phyloP scores from a whole-genome alignment of 2,888 invertebrate genomes.

The Callimorpha dominula region DNA sequence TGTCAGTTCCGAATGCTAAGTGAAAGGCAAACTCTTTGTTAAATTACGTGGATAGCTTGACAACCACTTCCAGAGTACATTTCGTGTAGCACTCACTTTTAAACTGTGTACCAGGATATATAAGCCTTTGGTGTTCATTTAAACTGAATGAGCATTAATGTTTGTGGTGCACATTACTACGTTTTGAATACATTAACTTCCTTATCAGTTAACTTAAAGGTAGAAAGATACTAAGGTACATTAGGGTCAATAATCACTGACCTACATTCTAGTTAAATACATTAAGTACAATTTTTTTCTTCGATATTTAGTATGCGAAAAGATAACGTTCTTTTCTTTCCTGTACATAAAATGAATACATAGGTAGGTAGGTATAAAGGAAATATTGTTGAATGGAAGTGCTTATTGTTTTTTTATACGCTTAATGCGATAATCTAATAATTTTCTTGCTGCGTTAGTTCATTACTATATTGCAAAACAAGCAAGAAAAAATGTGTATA shows the following conservation, averaged over 20 bases:
- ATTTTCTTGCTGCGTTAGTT: background rate
- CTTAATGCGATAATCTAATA: slow-evolving; percentile 3
- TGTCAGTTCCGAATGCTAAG: slow-evolving; percentile 82
- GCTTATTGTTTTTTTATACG: slow-evolving; percentile 1
- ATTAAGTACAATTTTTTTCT: slow-evolving; percentile 39
- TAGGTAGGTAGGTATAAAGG: background rate
- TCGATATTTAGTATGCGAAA: slow-evolving; percentile 50
- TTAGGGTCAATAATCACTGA: slow-evolving; percentile 44
- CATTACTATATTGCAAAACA: background rate
- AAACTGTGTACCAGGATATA: slow-evolving; percentile 30
- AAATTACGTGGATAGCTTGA: slow-evolving; percentile 73
- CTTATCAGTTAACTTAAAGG: slow-evolving; percentile 31
- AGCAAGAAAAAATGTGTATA: background rate
- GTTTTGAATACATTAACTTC: slow-evolving; percentile 31
- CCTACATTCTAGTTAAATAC: slow-evolving; percentile 43
- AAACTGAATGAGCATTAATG: slow-evolving; percentile 19
- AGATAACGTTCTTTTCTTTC: slow-evolving; percentile 31
- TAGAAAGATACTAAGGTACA: slow-evolving; percentile 10
- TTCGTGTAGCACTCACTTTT: slow-evolving; percentile 39
- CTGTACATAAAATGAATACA: background rate
- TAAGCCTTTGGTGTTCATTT: slow-evolving; percentile 5
- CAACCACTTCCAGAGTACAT: slow-evolving; percentile 62
- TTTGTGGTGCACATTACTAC: slow-evolving; percentile 24
- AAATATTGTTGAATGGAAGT: background rate
- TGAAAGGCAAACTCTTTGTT: slow-evolving; percentile 84